A percentile compares a stretch with the other conserved stretches of the same genome.
These are phyloP conservation scores for Neotragus moschatus DNA, from an alignment of 2,113 vertebrate genomes.

Conservation along the genomic window DNA sequence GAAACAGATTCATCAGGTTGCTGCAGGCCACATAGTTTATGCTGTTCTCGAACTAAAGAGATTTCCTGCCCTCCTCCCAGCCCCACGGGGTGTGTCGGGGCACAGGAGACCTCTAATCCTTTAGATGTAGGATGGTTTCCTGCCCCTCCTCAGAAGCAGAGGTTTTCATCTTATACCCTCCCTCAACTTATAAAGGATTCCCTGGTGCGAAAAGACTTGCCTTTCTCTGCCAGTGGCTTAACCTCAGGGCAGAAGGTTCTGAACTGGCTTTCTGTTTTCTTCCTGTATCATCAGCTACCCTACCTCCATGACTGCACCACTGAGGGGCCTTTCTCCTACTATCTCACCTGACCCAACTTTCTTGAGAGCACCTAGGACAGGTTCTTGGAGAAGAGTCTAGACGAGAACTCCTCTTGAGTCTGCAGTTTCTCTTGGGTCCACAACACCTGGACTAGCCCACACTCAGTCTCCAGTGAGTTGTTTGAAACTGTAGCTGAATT, in stretches of 20 bases:
- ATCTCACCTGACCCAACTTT: neutral
- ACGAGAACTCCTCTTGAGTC: neutral
- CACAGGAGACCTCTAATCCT: neutral
- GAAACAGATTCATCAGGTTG: neutral
- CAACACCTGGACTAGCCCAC: neutral
- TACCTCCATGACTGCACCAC: neutral
- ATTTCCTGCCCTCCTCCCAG: neutral
- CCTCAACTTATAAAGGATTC: neutral
- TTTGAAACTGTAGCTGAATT: neutral
- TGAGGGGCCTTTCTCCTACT: neutral
- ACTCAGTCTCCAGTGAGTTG: neutral
- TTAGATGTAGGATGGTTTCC: neutral
- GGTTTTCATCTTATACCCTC: neutral
- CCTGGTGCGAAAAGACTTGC: neutral
- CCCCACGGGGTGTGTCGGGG: neutral
- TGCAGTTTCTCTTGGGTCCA: neutral
- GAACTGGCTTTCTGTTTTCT: neutral
- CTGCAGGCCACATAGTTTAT: neutral
- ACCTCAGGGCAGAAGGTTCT: neutral
- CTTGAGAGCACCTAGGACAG: neutral
- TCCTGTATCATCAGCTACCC: neutral
- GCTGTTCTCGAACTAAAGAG: neutral
- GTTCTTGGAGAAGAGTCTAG: neutral
- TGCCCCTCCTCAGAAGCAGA: neutral
- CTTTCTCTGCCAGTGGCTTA: neutral